phyloP scores from a whole-genome alignment of 2,113 vertebrate genomes.

The Psilopogon haemacephalus region DNA sequence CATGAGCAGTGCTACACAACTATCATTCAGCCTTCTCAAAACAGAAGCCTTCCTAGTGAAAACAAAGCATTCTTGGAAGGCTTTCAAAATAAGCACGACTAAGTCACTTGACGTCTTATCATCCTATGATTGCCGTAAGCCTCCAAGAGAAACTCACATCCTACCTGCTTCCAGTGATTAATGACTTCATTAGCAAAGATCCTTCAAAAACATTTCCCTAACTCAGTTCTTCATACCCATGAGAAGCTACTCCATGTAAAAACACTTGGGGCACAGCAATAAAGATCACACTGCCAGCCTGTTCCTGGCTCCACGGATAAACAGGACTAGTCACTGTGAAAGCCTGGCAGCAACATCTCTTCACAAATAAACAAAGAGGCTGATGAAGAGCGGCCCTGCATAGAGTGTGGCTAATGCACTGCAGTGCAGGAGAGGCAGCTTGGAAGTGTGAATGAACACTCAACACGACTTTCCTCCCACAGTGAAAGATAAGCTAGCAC shows the following conservation, averaged over 20 bases:
- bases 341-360: background rate
- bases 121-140: background rate
- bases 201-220: background rate
- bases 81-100: background rate
- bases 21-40: background rate
- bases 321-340: background rate
- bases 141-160: background rate
- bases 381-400: background rate
- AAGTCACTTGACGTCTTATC: background rate
- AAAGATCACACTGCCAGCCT: background rate
- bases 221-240: background rate
- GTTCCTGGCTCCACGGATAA: background rate
- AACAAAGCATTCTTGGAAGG: background rate
- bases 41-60: background rate
- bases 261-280: background rate
- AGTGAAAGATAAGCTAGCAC: background rate
- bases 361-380: background rate
- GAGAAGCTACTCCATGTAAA: background rate
- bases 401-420: accelerated
- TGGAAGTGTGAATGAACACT: background rate
- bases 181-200: background rate
- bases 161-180: background rate
- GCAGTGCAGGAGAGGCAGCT: accelerated
- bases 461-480: background rate
- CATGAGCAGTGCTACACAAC: accelerated